These are phyloP conservation scores for Drosophila ogumai DNA, from an alignment of 1,140 invertebrate species.

Conservation along the genomic window DNA sequence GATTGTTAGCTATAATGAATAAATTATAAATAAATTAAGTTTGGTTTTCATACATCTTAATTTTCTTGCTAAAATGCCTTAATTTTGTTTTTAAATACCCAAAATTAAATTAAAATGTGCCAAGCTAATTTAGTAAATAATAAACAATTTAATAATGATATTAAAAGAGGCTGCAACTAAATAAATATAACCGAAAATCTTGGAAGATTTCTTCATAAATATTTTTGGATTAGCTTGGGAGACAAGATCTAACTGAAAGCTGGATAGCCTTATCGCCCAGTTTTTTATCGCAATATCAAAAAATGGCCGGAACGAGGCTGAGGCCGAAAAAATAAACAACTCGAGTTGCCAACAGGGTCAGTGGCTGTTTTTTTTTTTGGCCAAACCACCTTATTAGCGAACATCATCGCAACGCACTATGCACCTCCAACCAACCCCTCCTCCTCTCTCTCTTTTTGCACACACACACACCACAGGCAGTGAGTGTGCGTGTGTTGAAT, in stretches of 20 bases:
- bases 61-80: not conserved
- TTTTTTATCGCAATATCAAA: slow-evolving; percentile 28
- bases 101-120: not conserved
- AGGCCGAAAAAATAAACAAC: slow-evolving; percentile 31
- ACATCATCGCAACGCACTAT: slow-evolving; percentile 40
- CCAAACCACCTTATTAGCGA: slow-evolving; percentile 70
- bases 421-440: not conserved
- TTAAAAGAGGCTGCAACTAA: too few species aligned
- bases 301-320: slow-evolving; percentile 46
- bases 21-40: not conserved
- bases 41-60: not conserved
- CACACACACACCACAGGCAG: slow-evolving; percentile 1
- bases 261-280: slow-evolving; percentile 31
- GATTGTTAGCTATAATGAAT: not conserved
- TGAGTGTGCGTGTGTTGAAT: slow-evolving; percentile 62
- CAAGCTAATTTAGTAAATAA: not conserved
- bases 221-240: not conserved
- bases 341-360: slow-evolving; percentile 53
- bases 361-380: slow-evolving; percentile 57
- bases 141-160: not conserved
- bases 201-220: not conserved
- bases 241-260: not conserved
- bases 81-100: not conserved
- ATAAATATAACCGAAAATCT: too few species aligned
- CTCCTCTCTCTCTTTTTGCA: slow-evolving; percentile 1